Conservation (phyloP, 2,797 vertebrate genomes). For the Loriculus beryllinus region DNA sequence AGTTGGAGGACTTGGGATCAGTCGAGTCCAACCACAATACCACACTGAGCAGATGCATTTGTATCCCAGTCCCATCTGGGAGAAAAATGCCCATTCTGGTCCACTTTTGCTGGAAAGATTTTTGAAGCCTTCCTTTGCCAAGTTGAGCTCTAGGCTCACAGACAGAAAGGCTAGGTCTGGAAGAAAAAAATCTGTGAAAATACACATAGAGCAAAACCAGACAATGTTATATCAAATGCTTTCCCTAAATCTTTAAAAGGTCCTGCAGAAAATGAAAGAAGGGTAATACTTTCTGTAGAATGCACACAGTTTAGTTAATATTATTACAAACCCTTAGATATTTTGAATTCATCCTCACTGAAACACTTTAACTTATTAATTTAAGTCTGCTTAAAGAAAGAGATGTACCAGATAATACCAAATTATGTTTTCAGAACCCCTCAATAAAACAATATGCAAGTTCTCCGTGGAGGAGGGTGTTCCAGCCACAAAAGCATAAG, state of each 20-base stretch:
- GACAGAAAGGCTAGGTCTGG: neutral
- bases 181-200: neutral
- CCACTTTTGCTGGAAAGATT: neutral
- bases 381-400: neutral
- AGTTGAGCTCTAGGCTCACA: neutral
- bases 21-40: neutral
- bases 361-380: neutral
- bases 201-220: rapidly evolving
- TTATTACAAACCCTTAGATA: neutral
- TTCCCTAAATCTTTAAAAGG: neutral
- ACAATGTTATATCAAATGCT: rapidly evolving
- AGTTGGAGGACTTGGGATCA: neutral
- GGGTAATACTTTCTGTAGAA: neutral
- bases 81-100: neutral
- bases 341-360: neutral
- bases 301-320: neutral
- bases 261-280: neutral
- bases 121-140: neutral
- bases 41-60: neutral
- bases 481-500: neutral
- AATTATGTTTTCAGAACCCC: neutral
- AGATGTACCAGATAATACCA: rapidly evolving
- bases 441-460: neutral
- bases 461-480: neutral
- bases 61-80: neutral